Evolutionary conservation across 1,140 invertebrate species (phyloP).

Genomic region (Brachionus angularis): DNA sequence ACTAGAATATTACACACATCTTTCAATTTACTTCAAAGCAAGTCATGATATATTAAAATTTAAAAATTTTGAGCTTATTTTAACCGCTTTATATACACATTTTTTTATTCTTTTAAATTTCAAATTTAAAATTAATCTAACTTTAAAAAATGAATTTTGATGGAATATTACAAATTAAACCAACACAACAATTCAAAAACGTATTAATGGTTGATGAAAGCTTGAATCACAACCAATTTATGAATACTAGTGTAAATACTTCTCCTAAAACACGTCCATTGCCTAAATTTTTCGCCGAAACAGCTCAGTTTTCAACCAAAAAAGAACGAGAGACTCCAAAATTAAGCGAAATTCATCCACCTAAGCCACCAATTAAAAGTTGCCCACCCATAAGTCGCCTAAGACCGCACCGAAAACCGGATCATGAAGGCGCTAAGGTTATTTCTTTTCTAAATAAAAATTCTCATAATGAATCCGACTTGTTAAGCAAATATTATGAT

Average conservation of each 20-base stretch:
- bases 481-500: conserved; percentile 51
- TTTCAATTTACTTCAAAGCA: too few relatives aligned
- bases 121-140: too few relatives aligned
- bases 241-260: not conserved
- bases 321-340: conserved; percentile 40
- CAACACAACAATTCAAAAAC: not conserved
- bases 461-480: conserved; percentile 23
- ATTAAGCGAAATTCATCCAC: conserved; percentile 39
- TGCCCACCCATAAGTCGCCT: conserved; percentile 38
- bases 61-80: too few relatives aligned
- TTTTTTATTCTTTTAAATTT: too few relatives aligned
- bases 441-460: conserved; percentile 34
- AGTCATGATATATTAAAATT: too few relatives aligned
- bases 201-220: not conserved
- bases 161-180: not conserved
- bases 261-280: conserved; percentile 26
- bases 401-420: not conserved
- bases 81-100: too few relatives aligned
- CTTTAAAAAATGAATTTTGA: too few relatives aligned
- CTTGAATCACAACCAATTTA: not conserved
- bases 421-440: conserved; percentile 28
- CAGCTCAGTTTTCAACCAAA: conserved; percentile 27
- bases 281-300: conserved; percentile 35
- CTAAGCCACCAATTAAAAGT: conserved; percentile 43
- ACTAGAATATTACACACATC: too few relatives aligned